A percentile compares a stretch with the other conserved stretches of the same genome.
Conservation (phyloP, 2,113 vertebrate genomes). For the Misgurnus mizolepis region DNA sequence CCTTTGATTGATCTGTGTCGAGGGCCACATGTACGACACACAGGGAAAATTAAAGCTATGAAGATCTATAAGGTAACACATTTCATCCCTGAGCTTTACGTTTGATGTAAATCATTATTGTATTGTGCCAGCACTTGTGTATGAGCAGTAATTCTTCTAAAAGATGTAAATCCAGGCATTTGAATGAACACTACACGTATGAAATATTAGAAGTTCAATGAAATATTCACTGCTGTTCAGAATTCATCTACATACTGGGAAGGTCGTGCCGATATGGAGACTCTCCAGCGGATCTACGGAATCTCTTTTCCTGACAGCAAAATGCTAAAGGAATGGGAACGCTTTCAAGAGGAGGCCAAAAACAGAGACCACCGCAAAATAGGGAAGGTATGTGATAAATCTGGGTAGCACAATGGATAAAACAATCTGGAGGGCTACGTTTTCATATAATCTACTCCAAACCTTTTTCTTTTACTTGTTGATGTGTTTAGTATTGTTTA, state of each 20-base stretch:
- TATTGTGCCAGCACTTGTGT: neutral
- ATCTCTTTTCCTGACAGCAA: conserved; percentile 97
- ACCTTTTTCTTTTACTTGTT: too few relatives aligned
- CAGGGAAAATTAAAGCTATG: conserved; percentile 94
- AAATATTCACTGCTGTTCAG: conserved; percentile 62
- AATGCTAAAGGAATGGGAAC: conserved; percentile 98
- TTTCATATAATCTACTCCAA: too few relatives aligned
- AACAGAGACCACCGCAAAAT: conserved; percentile 96
- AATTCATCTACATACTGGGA: conserved; percentile 99
- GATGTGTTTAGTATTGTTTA: too few relatives aligned
- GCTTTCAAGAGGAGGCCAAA: conserved; percentile 96
- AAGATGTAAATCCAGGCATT: too few relatives aligned
- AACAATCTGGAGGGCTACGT: too few relatives aligned
- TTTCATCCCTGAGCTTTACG: too few relatives aligned
- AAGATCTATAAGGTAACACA: conserved; percentile 91
- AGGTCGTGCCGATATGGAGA: conserved; percentile 95
- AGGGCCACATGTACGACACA: conserved; percentile 95
- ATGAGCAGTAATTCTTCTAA: too few relatives aligned
- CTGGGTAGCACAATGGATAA: too few relatives aligned
- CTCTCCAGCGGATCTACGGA: conserved; percentile 93
- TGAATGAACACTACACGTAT: too few relatives aligned
- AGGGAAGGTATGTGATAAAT: conserved; percentile 75
- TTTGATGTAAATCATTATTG: too few relatives aligned
- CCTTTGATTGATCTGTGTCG: conserved; percentile 95
- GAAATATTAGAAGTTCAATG: too few relatives aligned